phyloP scores from a whole-genome alignment of 2,797 vertebrate species.

The Loriculus beryllinus region DNA sequence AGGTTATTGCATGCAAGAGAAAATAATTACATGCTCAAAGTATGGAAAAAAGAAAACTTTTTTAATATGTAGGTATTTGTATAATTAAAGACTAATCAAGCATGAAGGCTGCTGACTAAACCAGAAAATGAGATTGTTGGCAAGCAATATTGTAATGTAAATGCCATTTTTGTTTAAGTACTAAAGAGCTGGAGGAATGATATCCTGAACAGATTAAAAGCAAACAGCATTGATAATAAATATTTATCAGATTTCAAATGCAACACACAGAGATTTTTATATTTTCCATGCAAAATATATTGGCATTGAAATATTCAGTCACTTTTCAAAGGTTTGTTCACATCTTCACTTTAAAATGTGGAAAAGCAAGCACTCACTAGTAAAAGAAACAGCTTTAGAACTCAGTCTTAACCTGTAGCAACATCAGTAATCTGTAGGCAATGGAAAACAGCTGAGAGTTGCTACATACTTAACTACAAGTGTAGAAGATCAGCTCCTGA shows the following conservation, averaged over 20 bases:
- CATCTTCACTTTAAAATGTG: slow-evolving; percentile 66
- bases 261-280: slow-evolving; percentile 71
- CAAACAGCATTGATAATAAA: slow-evolving; percentile 83
- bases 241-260: slow-evolving; percentile 82
- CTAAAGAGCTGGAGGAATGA: slow-evolving; percentile 77
- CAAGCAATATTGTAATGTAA: slow-evolving; percentile 95
- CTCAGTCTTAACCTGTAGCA: slow-evolving; percentile 3
- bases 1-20: slow-evolving; percentile 82
- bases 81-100: slow-evolving; percentile 90
- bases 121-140: slow-evolving; percentile 99
- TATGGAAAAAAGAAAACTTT: slow-evolving; percentile 81
- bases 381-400: slow-evolving; percentile 32
- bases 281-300: slow-evolving; percentile 75
- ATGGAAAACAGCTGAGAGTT: not conserved
- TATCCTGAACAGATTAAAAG: slow-evolving; percentile 83
- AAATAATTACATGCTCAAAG: slow-evolving; percentile 85
- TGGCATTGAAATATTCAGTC: slow-evolving; percentile 70
- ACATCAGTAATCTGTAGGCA: not conserved
- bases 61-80: slow-evolving; percentile 85
- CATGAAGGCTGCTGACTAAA: slow-evolving; percentile 99
- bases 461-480: not conserved
- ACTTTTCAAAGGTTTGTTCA: slow-evolving; percentile 70
- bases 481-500: not conserved
- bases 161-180: slow-evolving; percentile 85
- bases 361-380: slow-evolving; percentile 24